Evolutionary conservation across 2,888 invertebrate species (phyloP).

Genomic region (Brenthis ino): DNA sequence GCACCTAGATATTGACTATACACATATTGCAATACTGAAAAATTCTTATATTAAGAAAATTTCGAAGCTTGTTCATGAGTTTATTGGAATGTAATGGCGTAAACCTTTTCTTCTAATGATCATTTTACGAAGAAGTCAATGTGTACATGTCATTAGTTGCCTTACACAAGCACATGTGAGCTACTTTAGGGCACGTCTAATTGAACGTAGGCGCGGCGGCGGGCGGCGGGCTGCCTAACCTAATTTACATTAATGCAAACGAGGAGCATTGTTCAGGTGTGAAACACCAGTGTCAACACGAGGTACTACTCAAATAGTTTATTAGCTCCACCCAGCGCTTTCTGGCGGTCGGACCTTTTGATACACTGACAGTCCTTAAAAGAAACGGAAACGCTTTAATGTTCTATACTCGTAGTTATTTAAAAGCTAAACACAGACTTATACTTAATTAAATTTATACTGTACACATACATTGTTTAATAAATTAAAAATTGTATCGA

Average conservation of each 20-base stretch:
- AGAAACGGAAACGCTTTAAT: slow-evolving; percentile 74
- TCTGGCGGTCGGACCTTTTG: slow-evolving; percentile 74
- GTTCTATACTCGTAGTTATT: slow-evolving; percentile 56
- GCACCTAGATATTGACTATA: too few relatives aligned
- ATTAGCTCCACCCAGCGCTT: slow-evolving; percentile 80
- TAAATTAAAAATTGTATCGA: too few relatives aligned
- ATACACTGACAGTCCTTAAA: slow-evolving; percentile 72
- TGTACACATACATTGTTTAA: too few relatives aligned
- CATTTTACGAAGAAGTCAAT: slow-evolving; percentile 58
- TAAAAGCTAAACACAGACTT: background rate
- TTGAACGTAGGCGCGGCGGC: slow-evolving; percentile 74
- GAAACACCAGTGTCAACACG: slow-evolving; percentile 81
- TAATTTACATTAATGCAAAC: slow-evolving; percentile 83
- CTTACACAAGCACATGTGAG: slow-evolving; percentile 71
- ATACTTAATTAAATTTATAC: too few relatives aligned
- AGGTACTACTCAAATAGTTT: slow-evolving; percentile 80
- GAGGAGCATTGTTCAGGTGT: slow-evolving; percentile 82
- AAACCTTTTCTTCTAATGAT: slow-evolving; percentile 50
- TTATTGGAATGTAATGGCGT: slow-evolving; percentile 41
- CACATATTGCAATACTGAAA: background rate
- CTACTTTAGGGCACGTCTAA: slow-evolving; percentile 77
- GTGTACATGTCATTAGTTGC: slow-evolving; percentile 61
- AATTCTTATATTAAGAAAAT: background rate
- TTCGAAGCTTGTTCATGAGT: background rate
- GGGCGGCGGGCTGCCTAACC: slow-evolving; percentile 69